Evolutionary conservation across 1,140 invertebrate species (phyloP).

Genomic region (Ceratina calcarata): DNA sequence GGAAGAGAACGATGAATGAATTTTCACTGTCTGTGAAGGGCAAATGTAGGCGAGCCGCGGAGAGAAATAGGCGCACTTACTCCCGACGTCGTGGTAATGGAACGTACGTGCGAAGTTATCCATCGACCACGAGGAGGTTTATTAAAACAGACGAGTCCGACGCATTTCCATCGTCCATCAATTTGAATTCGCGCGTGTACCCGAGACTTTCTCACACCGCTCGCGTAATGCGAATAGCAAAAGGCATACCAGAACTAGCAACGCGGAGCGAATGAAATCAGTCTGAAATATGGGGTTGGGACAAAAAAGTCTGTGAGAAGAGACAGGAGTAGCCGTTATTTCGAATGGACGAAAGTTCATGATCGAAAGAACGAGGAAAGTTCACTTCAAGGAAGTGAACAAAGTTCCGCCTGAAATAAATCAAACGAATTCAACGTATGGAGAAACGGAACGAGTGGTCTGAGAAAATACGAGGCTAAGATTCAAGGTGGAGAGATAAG

Average conservation of each 20-base stretch:
- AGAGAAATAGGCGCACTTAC: neutral
- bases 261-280: too few relatives aligned
- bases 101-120: neutral
- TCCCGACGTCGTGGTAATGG: too few relatives aligned
- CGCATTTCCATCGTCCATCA: conserved; percentile 2
- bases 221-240: neutral
- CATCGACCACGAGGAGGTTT: neutral
- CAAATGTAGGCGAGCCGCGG: neutral
- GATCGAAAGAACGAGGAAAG: too few relatives aligned
- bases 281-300: too few relatives aligned
- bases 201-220: conserved; percentile 1
- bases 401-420: neutral
- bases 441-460: neutral
- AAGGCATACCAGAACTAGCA: neutral
- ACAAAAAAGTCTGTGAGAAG: too few relatives aligned
- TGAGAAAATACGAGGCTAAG: neutral
- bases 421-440: neutral
- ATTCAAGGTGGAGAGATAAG: conserved; percentile 18
- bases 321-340: too few relatives aligned
- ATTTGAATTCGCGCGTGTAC: conserved; percentile 10
- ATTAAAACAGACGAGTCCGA: conserved; percentile 36
- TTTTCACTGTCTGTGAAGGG: neutral
- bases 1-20: conserved; percentile 32
- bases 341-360: too few relatives aligned
- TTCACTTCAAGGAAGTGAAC: neutral